Base-by-base conservation (phyloP, 2,113 vertebrate species). In the Urocynchramus pylzowi region DNA sequence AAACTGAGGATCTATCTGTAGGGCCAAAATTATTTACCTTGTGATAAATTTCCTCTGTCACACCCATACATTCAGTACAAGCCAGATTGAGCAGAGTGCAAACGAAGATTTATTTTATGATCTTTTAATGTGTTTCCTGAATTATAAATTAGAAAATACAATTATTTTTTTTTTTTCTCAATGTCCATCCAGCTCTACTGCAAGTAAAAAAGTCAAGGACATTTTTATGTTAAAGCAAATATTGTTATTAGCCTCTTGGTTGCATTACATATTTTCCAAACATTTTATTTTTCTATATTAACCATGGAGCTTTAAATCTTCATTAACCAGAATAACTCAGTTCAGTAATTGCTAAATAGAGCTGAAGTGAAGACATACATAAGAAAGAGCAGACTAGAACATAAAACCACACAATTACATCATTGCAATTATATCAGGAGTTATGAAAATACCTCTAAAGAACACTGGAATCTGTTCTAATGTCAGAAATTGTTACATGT, bases 261-360 rank as follows among this genome's bases (percentile, higher is more conserved):
- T 93, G 42, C 57, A 69, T 73, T 56, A 47, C 16, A 27, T 2
- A 3, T 87, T 71, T 64, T 60, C 67, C 45, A 90, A 73, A 61
- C 5, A 8, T 23, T 28, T 47, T 85, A 9, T 64, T 90, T 86
- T 80, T 77, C 76, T 92, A 31, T 67, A 28, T 95, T 67, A 85
- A 45, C 30, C 16, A n/a, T 9, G 10, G 22, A 80, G 37, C 49
- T 83, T 75, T 77, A 76, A 86, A 47, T 81, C 73, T 53, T 81
- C 50, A 35, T 94, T 95, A 92, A 60, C 19, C 31, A 44, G 21
- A 64, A 56, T 20, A 44, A 16, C 8, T 85, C 65, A 52, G 63
- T 61, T 85, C 53, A 83, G 53, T 83, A 65, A 90, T 57, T 81
- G 71, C 75, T 92, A 80, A 92, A 86, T 53, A 94, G 93, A 92